phyloP scores from a whole-genome alignment of 1,140 invertebrate species.

The Apis dorsata region DNA sequence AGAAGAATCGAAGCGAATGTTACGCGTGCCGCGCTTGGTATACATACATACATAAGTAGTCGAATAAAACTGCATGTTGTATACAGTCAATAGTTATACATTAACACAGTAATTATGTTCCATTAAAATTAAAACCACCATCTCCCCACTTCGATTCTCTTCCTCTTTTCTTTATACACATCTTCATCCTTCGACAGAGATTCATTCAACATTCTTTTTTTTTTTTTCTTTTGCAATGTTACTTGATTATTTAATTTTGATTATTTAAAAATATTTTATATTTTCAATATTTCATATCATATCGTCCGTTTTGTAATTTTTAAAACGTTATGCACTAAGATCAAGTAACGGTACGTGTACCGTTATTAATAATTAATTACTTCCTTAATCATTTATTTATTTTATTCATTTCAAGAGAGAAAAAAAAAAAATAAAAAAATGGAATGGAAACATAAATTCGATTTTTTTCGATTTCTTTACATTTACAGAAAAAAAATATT shows the following conservation, averaged over 20 bases:
- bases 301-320: background rate
- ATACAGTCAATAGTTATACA: conserved; percentile 66
- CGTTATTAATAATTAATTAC: background rate
- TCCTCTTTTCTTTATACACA: too few species aligned
- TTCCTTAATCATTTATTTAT: background rate
- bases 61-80: conserved; percentile 69
- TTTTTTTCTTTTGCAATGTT: too few species aligned
- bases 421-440: background rate
- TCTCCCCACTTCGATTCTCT: background rate
- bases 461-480: too few species aligned
- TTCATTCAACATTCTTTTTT: background rate
- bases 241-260: too few species aligned
- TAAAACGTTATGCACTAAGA: too few species aligned
- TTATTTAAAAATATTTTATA: too few species aligned
- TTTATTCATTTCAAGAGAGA: background rate
- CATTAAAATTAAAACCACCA: conserved; percentile 49
- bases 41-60: conserved; percentile 54
- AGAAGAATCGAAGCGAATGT: conserved; percentile 17
- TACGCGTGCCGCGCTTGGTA: conserved; percentile 63
- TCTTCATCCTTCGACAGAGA: background rate
- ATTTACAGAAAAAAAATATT: too few species aligned
- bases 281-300: too few species aligned
- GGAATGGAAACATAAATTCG: too few species aligned
- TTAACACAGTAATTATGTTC: conserved; percentile 30
- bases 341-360: background rate